Evolutionary conservation across 2,797 vertebrate species (phyloP), one percentile per base, ranked within the genome.

Genomic region (Siniperca undulata): DNA sequence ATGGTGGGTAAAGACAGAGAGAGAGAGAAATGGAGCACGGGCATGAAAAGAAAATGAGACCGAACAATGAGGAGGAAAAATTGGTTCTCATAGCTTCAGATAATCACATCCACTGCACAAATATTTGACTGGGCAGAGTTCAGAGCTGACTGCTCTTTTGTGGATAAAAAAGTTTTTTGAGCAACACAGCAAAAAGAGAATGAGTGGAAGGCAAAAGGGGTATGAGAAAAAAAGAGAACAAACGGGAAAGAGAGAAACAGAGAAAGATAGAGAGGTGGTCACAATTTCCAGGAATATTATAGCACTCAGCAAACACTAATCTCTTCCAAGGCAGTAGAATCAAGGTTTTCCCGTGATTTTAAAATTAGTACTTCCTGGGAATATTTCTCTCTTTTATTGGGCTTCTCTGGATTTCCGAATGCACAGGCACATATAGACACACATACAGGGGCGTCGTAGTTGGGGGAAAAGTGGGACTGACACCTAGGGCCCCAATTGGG

Each of bases 101-200:
- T 56, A 27, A 86, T 77, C 58, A 83, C 22, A 75, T 76, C 30
- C 53, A 22, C 76, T 46, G 65, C 38, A 34, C 75, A 77, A 83
- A 88, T 86, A 87, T 89, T 82, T 84, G 62, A 84, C 61, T 38
- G 34, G 19, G 30, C n/a, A 53, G 52, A 69, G 81, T 88, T 90
- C 71, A 75, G 22, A 77, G 62, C 44, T 64, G 80, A 50, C 62
- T 48, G 53, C 60, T 8, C 24, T 88, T 86, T 42, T 72, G 16
- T 36, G 22, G 48, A 46, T 38, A 9, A 24, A 70, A 61, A 88
- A 85, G 36, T 81, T 36, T 78, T 74, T 24, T 20, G 7, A n/a
- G 14, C 3, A 67, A 20, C 1, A 22, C 24, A 48, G 59, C 27
- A 58, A 40, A 17, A 12, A 7, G 3, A 17, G 8, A 65, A 52